phyloP scores from a whole-genome alignment of 2,797 vertebrate genomes.

The Eurystomus glaucurus region DNA sequence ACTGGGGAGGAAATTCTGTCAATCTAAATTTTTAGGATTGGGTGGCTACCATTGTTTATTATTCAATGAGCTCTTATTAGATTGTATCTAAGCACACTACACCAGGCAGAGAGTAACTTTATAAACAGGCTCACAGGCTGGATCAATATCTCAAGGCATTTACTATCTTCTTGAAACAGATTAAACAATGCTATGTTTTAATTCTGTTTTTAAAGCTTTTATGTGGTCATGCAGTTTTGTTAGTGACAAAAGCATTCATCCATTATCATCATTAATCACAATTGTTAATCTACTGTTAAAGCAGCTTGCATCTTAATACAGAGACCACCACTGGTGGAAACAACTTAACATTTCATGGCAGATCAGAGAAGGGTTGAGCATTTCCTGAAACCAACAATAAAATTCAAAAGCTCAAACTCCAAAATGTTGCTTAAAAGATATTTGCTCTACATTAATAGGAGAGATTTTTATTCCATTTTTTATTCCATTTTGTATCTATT shows the following conservation, averaged over 20 bases:
- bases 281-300: constrained; percentile 26
- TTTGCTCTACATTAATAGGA: not conserved
- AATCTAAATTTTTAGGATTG: constrained; percentile 83
- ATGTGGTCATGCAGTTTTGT: not conserved
- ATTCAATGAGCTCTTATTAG: constrained; percentile 85
- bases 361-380: not conserved
- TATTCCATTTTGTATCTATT: not conserved
- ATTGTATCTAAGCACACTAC: constrained; percentile 81
- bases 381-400: not conserved
- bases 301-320: constrained; percentile 21
- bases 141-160: constrained; percentile 84
- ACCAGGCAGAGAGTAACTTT: constrained; percentile 73
- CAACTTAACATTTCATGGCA: not conserved
- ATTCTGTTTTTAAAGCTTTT: constrained; percentile 69
- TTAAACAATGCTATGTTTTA: constrained; percentile 76
- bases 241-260: constrained; percentile 37
- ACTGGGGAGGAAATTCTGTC: constrained; percentile 77
- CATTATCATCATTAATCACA: constrained; percentile 41
- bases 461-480: not conserved
- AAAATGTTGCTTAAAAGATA: not conserved
- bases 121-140: constrained; percentile 66
- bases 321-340: not conserved
- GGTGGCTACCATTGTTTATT: constrained; percentile 80
- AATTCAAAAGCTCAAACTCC: not conserved
- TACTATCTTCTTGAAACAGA: constrained; percentile 78